phyloP scores from a whole-genome alignment of 37 sponge, comb jelly and placozoan genomes.

The Beroe forskalii region DNA sequence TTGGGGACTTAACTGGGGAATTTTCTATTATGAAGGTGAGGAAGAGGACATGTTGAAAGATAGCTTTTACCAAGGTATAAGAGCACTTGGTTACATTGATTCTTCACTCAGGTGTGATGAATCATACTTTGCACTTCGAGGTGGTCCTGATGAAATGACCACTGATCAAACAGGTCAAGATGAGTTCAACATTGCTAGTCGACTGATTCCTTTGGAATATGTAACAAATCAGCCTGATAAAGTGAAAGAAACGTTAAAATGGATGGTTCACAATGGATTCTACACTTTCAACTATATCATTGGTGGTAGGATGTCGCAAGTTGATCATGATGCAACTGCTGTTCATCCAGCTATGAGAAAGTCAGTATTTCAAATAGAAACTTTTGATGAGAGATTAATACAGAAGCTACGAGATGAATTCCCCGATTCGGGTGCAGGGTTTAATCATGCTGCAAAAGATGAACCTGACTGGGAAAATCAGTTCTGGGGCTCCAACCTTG shows the following conservation, averaged over 20 bases:
- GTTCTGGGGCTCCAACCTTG: constrained; percentile 19
- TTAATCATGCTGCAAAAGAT: constrained; percentile 39
- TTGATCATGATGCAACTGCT: constrained; percentile 13
- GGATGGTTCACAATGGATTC: constrained; percentile 32
- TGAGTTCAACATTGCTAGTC: constrained; percentile 45
- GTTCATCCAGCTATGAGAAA: constrained; percentile 64
- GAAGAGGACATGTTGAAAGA: neutral
- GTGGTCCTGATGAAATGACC: constrained; percentile 34
- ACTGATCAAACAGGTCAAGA: constrained; percentile 39
- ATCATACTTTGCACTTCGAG: constrained; percentile 39
- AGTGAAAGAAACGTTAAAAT: neutral
- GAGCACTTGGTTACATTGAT: neutral
- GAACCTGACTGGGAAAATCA: constrained; percentile 64
- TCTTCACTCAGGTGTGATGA: neutral
- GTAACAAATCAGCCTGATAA: constrained; percentile 18
- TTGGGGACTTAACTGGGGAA: neutral
- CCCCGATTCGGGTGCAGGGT: constrained; percentile 48
- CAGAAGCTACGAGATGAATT: constrained; percentile 56
- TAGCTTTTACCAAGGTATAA: neutral
- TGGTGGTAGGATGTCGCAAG: constrained; percentile 35
- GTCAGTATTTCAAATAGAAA: constrained; percentile 44
- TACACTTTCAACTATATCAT: constrained; percentile 47
- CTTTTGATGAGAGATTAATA: constrained; percentile 1
- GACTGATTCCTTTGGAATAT: constrained; percentile 1
- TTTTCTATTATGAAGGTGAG: constrained; percentile 35